Percentiles rank a stretch among this genome's conserved stretches.
Conservation (phyloP, 2,113 vertebrate species). For the Ammospiza nelsoni region DNA sequence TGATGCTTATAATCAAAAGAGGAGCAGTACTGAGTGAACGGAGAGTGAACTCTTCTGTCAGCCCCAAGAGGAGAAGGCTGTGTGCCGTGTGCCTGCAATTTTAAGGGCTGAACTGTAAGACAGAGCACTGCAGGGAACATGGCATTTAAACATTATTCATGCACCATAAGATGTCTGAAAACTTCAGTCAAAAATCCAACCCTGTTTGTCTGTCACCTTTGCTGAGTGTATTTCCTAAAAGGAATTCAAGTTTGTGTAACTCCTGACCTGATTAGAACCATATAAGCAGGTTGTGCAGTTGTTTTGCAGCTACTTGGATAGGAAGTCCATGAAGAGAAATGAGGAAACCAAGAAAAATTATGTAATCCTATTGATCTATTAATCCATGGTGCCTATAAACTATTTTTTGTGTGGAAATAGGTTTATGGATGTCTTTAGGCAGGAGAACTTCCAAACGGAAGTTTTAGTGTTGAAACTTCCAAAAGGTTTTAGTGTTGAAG, state of each 20-base stretch:
- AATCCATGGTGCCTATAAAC: not conserved
- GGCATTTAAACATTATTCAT: slow-evolving; percentile 25
- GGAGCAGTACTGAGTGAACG: not conserved
- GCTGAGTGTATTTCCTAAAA: not conserved
- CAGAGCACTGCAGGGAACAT: not conserved
- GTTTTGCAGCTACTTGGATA: not conserved
- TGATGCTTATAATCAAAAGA: slow-evolving; percentile 16
- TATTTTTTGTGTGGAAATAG: not conserved
- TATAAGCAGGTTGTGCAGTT: not conserved
- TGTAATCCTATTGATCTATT: not conserved
- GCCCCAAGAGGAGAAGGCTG: not conserved
- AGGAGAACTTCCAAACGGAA: not conserved
- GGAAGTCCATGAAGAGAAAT: not conserved
- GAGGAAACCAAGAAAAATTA: not conserved
- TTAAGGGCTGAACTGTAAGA: not conserved
- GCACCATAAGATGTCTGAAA: not conserved
- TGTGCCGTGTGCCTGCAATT: not conserved
- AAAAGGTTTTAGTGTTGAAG: not conserved
- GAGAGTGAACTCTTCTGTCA: not conserved
- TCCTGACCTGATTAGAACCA: not conserved
- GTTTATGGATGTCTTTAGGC: not conserved
- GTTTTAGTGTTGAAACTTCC: not conserved
- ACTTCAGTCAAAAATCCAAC: not conserved
- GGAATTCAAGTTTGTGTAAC: not conserved
- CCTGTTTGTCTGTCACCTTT: not conserved